These are phyloP conservation scores for Plebejus argus DNA, from an alignment of 2,888 invertebrate species.

Conservation along the genomic window DNA sequence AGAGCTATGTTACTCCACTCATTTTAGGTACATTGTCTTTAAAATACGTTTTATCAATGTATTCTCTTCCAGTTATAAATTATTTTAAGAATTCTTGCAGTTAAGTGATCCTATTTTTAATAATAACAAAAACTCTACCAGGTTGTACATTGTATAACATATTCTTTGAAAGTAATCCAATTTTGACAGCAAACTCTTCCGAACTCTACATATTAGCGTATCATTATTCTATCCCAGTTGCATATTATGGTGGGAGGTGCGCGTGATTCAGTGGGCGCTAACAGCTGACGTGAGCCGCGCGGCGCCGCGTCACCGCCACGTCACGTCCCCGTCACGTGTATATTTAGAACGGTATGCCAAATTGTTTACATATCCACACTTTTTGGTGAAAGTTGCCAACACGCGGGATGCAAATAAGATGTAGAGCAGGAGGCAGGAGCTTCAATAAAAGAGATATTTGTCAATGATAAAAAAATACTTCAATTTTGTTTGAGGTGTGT, in stretches of 20 bases:
- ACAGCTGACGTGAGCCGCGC: conserved; percentile 56
- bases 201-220: not conserved
- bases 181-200: not conserved
- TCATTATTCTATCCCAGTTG: not conserved
- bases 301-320: conserved; percentile 57
- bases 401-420: not conserved
- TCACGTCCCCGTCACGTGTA: conserved; percentile 65
- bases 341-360: conserved; percentile 73
- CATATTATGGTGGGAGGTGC: conserved; percentile 37
- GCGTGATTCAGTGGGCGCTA: conserved; percentile 66
- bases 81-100: not conserved
- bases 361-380: conserved; percentile 55
- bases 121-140: not conserved
- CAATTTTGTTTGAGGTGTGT: too few species aligned
- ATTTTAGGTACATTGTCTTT: too few species aligned
- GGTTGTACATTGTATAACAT: not conserved
- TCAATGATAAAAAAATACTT: too few species aligned
- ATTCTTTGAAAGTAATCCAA: not conserved
- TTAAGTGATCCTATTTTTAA: too few species aligned
- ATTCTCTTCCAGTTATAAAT: not conserved
- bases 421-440: not conserved
- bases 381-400: conserved; percentile 59
- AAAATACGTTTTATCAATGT: not conserved
- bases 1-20: too few species aligned
- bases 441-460: not conserved